These are phyloP conservation scores for Enteromius anoplus DNA, from an alignment of 2,797 vertebrate species.

Conservation along the genomic window DNA sequence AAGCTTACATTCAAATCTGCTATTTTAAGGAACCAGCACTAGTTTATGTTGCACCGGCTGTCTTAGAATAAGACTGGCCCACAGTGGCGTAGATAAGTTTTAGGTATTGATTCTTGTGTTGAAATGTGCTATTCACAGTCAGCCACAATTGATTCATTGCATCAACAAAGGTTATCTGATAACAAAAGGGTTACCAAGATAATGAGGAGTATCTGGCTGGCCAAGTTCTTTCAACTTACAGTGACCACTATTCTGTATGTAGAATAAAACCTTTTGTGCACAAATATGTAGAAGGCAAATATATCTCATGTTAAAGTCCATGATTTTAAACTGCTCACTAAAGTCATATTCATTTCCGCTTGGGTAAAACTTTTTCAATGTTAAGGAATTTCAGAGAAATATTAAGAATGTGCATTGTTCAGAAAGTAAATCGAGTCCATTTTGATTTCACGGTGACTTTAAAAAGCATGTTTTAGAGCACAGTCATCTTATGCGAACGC, in stretches of 20 bases:
- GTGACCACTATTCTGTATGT: background rate
- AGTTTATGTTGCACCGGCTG: background rate
- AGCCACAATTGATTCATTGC: background rate
- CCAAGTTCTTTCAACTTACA: background rate
- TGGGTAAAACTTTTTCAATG: background rate
- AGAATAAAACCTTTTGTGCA: background rate
- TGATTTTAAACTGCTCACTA: background rate
- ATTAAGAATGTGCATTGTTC: background rate
- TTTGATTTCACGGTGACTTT: constrained; percentile 9
- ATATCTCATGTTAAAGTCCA: background rate
- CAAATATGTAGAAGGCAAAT: background rate
- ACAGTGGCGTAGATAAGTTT: background rate
- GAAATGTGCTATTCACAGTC: background rate
- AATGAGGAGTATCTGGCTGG: background rate
- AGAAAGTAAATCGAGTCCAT: background rate
- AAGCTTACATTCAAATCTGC: background rate
- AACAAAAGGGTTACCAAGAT: constrained; percentile 3
- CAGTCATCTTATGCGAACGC: background rate
- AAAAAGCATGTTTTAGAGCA: constrained; percentile 10
- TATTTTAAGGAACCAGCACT: background rate
- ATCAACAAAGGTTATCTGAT: background rate
- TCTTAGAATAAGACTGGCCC: background rate
- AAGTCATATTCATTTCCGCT: background rate
- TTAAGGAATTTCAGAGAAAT: background rate
- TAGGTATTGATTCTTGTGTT: background rate